phyloP scores from a whole-genome alignment of 2,113 vertebrate genomes.

The Porphyrio hochstetteri region DNA sequence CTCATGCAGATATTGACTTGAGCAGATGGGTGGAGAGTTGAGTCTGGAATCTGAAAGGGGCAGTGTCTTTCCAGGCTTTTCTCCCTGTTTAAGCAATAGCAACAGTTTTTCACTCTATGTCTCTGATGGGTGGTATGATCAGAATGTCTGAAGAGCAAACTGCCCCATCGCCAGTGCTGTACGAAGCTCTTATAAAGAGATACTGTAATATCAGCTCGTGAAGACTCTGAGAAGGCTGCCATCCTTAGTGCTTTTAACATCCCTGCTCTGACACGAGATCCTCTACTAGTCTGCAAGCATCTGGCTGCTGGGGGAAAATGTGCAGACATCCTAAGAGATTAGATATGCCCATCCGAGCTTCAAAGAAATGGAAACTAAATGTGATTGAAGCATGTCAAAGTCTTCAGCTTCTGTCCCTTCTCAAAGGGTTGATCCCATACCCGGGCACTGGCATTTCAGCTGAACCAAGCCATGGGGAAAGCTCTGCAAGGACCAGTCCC shows the following conservation, averaged over 20 bases:
- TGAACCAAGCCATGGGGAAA: fast-evolving
- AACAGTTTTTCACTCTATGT: neutral
- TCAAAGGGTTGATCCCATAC: fast-evolving
- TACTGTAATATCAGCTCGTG: neutral
- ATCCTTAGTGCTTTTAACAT: neutral
- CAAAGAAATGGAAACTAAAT: neutral
- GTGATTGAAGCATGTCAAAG: neutral
- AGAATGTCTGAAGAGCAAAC: neutral
- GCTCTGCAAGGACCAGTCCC: fast-evolving
- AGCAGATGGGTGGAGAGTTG: neutral
- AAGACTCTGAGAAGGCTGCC: neutral
- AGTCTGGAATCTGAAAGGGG: neutral
- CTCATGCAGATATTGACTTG: neutral
- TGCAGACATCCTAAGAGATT: neutral
- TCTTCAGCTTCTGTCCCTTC: neutral
- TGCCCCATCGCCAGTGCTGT: neutral
- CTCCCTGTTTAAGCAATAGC: neutral
- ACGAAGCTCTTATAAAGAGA: neutral
- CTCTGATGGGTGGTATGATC: neutral
- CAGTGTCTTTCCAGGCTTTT: neutral
- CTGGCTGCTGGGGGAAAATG: neutral
- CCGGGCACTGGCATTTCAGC: neutral
- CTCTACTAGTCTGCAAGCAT: neutral
- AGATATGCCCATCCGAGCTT: slow-evolving; percentile 5
- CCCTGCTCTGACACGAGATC: neutral